Conservation (phyloP, 2,888 invertebrate species). For the Athripsodes cinereus region DNA sequence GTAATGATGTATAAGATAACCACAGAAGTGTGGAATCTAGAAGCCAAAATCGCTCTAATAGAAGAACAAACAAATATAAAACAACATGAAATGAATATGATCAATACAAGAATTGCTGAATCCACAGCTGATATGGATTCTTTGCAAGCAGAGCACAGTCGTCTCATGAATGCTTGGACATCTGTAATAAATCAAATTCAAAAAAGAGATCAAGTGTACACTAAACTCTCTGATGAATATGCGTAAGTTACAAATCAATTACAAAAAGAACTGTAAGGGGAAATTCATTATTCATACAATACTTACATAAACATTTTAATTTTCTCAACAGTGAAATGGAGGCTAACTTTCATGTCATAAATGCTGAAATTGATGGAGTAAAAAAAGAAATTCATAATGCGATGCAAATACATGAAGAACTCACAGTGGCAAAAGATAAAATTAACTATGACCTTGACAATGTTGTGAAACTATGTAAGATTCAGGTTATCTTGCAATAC, state of each 20-base stretch:
- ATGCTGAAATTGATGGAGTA: constrained; percentile 57
- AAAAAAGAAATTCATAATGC: constrained; percentile 61
- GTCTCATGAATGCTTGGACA: constrained; percentile 67
- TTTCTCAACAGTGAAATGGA: constrained; percentile 47
- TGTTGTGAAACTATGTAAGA: constrained; percentile 39
- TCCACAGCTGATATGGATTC: constrained; percentile 70
- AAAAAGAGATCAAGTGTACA: constrained; percentile 60
- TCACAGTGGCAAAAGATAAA: constrained; percentile 55
- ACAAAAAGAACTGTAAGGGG: background rate
- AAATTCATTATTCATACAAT: background rate
- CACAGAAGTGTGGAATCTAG: constrained; percentile 64
- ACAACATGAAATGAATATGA: constrained; percentile 53
- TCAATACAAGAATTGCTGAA: constrained; percentile 55
- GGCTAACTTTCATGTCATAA: constrained; percentile 50
- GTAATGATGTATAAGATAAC: constrained; percentile 61
- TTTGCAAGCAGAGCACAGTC: constrained; percentile 62
- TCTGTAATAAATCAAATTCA: constrained; percentile 65
- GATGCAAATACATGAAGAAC: constrained; percentile 59
- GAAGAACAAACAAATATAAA: constrained; percentile 61
- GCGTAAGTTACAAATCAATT: constrained; percentile 38
- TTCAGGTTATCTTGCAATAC: too few species aligned
- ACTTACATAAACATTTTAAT: background rate
- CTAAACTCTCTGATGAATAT: constrained; percentile 55
- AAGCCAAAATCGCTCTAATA: constrained; percentile 58
- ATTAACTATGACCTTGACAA: constrained; percentile 50